phyloP scores from a whole-genome alignment of 1,140 invertebrate genomes.

The Limonius californicus region DNA sequence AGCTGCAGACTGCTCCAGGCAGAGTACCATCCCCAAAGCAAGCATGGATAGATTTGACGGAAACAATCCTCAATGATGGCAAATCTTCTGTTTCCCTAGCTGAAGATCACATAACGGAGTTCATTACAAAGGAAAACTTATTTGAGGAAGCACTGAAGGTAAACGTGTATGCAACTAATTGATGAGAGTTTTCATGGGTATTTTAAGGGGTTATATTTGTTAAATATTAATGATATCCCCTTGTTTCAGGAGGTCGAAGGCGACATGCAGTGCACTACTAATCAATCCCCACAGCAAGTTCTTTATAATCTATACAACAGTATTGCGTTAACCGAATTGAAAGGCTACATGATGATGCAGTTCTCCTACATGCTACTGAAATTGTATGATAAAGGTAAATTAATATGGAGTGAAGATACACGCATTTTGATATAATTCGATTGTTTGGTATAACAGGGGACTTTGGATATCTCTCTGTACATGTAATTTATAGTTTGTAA shows the following conservation, averaged over 20 bases:
- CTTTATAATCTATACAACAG: conserved; percentile 77
- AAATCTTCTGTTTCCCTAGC: conserved; percentile 51
- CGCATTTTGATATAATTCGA: too few species aligned
- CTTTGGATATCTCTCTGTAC: too few species aligned
- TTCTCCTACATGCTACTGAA: conserved; percentile 79
- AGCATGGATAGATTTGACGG: conserved; percentile 60
- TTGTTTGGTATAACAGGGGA: too few species aligned
- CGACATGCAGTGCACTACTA: conserved; percentile 60
- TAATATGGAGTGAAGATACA: too few species aligned
- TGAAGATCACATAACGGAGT: conserved; percentile 50
- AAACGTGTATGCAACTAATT: too few species aligned
- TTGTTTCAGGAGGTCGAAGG: conserved; percentile 58
- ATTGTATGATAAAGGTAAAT: conserved; percentile 68
- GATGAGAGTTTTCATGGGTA: conserved; percentile 5
- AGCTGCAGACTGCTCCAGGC: conserved; percentile 49
- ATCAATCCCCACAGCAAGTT: conserved; percentile 75
- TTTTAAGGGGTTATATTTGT: neutral
- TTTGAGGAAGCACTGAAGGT: conserved; percentile 63
- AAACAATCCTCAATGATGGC: conserved; percentile 57
- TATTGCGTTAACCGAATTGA: conserved; percentile 74
- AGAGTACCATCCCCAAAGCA: conserved; percentile 49
- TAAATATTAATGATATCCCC: too few species aligned
- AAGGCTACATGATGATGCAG: conserved; percentile 83
- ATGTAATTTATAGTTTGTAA: too few species aligned
- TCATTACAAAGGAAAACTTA: conserved; percentile 56